Base-by-base conservation (phyloP, 1,140 invertebrate species). In the Drosophila ananassae region DNA sequence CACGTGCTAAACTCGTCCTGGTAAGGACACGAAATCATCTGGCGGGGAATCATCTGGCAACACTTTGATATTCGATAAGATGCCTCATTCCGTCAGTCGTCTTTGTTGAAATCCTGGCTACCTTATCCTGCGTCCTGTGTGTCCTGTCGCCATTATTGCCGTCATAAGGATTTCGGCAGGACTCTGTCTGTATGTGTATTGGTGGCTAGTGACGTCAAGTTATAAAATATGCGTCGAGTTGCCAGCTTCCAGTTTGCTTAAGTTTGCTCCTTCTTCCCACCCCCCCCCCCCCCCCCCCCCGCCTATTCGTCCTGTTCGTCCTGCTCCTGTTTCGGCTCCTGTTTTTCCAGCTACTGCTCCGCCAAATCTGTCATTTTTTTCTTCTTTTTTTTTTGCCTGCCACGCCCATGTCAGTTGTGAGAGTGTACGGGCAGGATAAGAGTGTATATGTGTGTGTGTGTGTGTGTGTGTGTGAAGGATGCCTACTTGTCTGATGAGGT, bases 61-160 rank as follows among this genome's bases (percentile, higher is more conserved):
- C 81, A 84, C 81, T 84, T 84, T 84, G 81, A 84, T 85, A 84
- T 85, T 85, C 81, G 82, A 84, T 84, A 85, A 85, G 73, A 81
- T 30, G 66, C 17, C 56, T 34, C 22, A 56, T 34, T 64, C 58
- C 28, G 55, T 52, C 50, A 44, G 44, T 44, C 41, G 41, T 17
- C n/a, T 17, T 17, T 41, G 39, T 41, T 57, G 22, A 47, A 30
- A 30, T 28, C 58, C 24, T 10, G 3, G 37, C 57, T 59, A 51
- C 22, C 58, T 41, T 28, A 53, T 39, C 37, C 8, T 12, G 5
- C 52, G 30, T 53, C 37, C 39, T 25, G 46, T 51, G n/a, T 39
- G 37, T 37, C 24, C 17, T 28, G 21, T 22, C 13, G 32, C 34
- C 34, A 37, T 37, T 37, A n/a, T 55, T 77, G 78, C 64, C 60